Evolutionary conservation across 1,140 invertebrate species (phyloP).

Genomic region (Drosophila ercepeae): DNA sequence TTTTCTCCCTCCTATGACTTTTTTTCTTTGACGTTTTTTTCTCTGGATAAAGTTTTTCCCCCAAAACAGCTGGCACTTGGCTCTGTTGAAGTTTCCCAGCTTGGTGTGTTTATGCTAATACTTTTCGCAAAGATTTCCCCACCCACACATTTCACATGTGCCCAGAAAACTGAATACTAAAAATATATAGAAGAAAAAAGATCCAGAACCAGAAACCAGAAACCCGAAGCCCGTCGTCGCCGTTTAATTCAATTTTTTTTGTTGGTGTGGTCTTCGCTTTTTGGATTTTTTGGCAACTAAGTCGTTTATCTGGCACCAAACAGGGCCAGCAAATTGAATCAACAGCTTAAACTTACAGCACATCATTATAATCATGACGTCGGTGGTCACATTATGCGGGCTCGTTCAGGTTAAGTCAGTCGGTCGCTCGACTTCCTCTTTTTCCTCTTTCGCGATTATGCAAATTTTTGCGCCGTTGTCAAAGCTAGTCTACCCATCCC

Average conservation of each 20-base stretch:
- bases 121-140: slow-evolving; percentile 28
- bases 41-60: slow-evolving; percentile 25
- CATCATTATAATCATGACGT: slow-evolving; percentile 51
- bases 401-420: slow-evolving; percentile 44
- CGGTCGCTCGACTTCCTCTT: slow-evolving; percentile 1
- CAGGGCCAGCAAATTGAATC: slow-evolving; percentile 67
- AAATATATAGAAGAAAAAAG: background rate
- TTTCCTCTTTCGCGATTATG: slow-evolving; percentile 56
- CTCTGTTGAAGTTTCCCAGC: slow-evolving; percentile 17
- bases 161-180: slow-evolving; percentile 2
- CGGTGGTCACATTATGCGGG: slow-evolving; percentile 51
- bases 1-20: too few relatives aligned
- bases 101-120: slow-evolving; percentile 54
- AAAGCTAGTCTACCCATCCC: background rate
- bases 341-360: slow-evolving; percentile 50
- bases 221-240: background rate
- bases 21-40: slow-evolving; percentile 7
- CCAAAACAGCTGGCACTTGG: slow-evolving; percentile 35
- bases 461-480: slow-evolving; percentile 46
- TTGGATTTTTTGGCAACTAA: slow-evolving; percentile 51
- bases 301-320: slow-evolving; percentile 72
- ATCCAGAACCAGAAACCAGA: background rate
- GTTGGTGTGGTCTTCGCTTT: too few relatives aligned
- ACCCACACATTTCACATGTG: slow-evolving; percentile 21
- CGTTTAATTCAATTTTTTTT: slow-evolving; percentile 70